Percentiles rank a stretch among this genome's conserved stretches.
Conservation (phyloP, 2,797 vertebrate species). For the Syngnathus rostellatus region DNA sequence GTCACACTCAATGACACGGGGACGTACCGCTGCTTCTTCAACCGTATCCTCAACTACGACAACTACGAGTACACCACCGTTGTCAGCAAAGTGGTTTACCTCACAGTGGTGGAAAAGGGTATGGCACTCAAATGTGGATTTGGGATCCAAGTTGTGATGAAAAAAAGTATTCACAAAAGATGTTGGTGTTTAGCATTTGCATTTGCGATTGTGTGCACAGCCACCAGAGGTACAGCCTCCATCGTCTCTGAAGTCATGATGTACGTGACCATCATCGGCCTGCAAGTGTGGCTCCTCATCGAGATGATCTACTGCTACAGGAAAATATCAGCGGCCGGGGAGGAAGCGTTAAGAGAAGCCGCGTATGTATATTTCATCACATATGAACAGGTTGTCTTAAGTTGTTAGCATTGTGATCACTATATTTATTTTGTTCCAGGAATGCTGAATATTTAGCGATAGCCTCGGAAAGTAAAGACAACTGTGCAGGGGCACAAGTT, state of each 20-base stretch:
- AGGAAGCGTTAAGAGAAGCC: slow-evolving; percentile 81
- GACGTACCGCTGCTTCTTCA: slow-evolving; percentile 74
- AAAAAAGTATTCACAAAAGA: neutral
- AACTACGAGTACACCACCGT: slow-evolving; percentile 64
- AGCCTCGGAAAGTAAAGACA: slow-evolving; percentile 87
- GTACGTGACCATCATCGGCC: slow-evolving; percentile 88
- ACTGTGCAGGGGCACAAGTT: slow-evolving; percentile 84
- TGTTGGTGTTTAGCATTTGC: neutral
- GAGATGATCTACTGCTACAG: slow-evolving; percentile 94
- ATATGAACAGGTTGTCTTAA: too few relatives aligned
- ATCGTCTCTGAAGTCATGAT: slow-evolving; percentile 93
- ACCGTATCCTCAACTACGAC: slow-evolving; percentile 71
- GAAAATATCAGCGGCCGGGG: slow-evolving; percentile 80
- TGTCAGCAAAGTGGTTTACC: slow-evolving; percentile 69
- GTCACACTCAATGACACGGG: slow-evolving; percentile 83
- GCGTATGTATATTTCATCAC: slow-evolving; percentile 67
- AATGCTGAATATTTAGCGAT: slow-evolving; percentile 89
- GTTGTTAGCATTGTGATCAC: too few relatives aligned
- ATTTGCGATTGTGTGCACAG: slow-evolving; percentile 42
- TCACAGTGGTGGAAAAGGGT: slow-evolving; percentile 81
- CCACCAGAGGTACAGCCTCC: slow-evolving; percentile 80
- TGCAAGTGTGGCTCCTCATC: slow-evolving; percentile 87
- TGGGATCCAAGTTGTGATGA: neutral
- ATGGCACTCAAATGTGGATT: neutral
- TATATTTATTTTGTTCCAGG: slow-evolving; percentile 26